phyloP scores from a whole-genome alignment of 1,140 invertebrate genomes.

The Hyles euphorbiae region DNA sequence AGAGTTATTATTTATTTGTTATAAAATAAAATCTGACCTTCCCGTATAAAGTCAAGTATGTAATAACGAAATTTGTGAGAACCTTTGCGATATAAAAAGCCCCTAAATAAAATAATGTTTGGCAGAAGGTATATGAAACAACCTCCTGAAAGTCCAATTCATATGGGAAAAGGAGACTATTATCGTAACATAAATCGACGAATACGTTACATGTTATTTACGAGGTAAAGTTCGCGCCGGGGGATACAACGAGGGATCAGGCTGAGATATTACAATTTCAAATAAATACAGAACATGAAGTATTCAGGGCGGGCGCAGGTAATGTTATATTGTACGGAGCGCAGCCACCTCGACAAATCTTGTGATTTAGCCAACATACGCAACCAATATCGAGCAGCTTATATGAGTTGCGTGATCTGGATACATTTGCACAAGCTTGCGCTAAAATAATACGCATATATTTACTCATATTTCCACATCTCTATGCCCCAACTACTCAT shows the following conservation, averaged over 20 bases:
- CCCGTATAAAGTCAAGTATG: too few species aligned
- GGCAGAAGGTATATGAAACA: constrained; percentile 12
- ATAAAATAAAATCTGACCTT: too few species aligned
- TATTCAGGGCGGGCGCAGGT: constrained; percentile 65
- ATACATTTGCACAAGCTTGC: constrained; percentile 42
- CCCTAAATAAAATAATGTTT: constrained; percentile 6
- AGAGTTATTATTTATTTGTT: too few species aligned
- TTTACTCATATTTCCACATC: neutral
- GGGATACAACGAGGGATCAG: constrained; percentile 63
- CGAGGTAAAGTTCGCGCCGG: constrained; percentile 50
- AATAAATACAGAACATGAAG: constrained; percentile 70
- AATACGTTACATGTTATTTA: constrained; percentile 58
- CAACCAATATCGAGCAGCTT: constrained; percentile 62
- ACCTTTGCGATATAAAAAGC: constrained; percentile 17
- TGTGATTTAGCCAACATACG: constrained; percentile 70
- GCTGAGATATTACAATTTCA: constrained; percentile 70
- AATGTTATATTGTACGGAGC: constrained; percentile 63
- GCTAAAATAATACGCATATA: neutral
- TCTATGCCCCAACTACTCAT: neutral
- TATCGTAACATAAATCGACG: constrained; percentile 46
- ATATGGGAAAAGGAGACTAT: constrained; percentile 45
- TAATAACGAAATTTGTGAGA: constrained; percentile 6
- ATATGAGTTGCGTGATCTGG: constrained; percentile 63
- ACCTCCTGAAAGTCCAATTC: constrained; percentile 23
- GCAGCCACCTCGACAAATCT: constrained; percentile 67